Conservation (phyloP, 2,888 invertebrate species). For the Tachina grossa region DNA sequence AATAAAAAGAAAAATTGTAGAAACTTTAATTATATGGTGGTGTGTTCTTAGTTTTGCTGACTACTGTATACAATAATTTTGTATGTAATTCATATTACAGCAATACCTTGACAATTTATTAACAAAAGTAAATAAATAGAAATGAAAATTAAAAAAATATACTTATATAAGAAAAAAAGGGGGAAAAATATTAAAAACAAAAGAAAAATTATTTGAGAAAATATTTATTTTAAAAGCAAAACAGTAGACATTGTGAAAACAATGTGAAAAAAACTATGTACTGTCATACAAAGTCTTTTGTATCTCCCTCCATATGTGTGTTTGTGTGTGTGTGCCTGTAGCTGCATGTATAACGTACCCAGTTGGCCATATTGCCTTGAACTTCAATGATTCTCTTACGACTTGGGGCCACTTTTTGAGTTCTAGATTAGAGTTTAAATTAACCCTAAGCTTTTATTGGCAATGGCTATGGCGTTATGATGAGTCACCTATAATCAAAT, state of each 20-base stretch:
- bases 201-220: slow-evolving; percentile 68
- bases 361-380: too few relatives aligned
- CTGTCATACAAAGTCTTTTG: slow-evolving; percentile 9
- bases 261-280: slow-evolving; percentile 30
- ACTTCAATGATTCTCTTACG: too few relatives aligned
- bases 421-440: too few relatives aligned
- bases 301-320: neutral
- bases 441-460: too few relatives aligned
- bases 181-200: slow-evolving; percentile 63
- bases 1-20: too few relatives aligned
- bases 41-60: neutral
- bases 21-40: too few relatives aligned
- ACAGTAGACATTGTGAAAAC: slow-evolving; percentile 58
- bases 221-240: slow-evolving; percentile 69
- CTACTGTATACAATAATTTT: neutral
- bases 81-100: slow-evolving; percentile 31
- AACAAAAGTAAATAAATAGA: slow-evolving; percentile 68
- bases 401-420: too few relatives aligned
- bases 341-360: too few relatives aligned
- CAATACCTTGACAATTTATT: slow-evolving; percentile 49
- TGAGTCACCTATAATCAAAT: too few relatives aligned
- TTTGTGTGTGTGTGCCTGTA: neutral
- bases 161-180: slow-evolving; percentile 39
- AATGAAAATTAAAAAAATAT: slow-evolving; percentile 19
- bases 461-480: too few relatives aligned